Conservation (phyloP, 2,888 invertebrate species). For the Oxyteleia sp. region DNA sequence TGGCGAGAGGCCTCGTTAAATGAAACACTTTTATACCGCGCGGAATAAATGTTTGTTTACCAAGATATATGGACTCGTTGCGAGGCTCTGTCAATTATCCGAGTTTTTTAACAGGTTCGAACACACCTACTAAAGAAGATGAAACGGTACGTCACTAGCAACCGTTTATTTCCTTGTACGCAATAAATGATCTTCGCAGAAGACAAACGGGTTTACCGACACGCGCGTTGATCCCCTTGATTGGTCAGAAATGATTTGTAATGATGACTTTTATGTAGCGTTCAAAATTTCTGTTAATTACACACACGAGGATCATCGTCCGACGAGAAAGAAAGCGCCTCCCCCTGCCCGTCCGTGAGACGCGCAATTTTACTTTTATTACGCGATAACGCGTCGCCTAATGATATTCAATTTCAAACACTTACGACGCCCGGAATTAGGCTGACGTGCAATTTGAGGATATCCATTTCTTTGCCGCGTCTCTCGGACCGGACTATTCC, state of each 20-base stretch:
- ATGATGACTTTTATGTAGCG: too few relatives aligned
- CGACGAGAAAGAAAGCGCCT: too few relatives aligned
- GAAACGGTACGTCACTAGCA: conserved; percentile 81
- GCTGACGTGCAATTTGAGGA: too few relatives aligned
- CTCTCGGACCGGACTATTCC: too few relatives aligned
- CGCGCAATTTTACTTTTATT: too few relatives aligned
- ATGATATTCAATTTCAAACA: too few relatives aligned
- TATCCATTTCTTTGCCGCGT: too few relatives aligned
- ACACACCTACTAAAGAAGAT: conserved; percentile 79
- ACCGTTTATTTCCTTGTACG: conserved; percentile 75
- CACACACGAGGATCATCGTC: too few relatives aligned
- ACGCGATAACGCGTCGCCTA: too few relatives aligned
- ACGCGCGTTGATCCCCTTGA: conserved; percentile 60
- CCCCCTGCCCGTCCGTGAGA: too few relatives aligned
- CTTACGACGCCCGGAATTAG: too few relatives aligned
- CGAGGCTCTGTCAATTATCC: conserved; percentile 80
- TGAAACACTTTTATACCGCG: conserved; percentile 47
- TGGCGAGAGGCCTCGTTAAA: conserved; percentile 44
- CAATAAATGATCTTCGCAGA: conserved; percentile 67
- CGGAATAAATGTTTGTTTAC: conserved; percentile 56
- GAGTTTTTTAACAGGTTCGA: conserved; percentile 74
- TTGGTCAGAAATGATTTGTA: conserved; percentile 67
- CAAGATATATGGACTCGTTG: conserved; percentile 64
- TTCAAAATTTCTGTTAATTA: too few relatives aligned
- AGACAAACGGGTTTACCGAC: conserved; percentile 67